Evolutionary conservation across 1,140 invertebrate genomes (phyloP).

Genomic region (Lasioglossum albipes): DNA sequence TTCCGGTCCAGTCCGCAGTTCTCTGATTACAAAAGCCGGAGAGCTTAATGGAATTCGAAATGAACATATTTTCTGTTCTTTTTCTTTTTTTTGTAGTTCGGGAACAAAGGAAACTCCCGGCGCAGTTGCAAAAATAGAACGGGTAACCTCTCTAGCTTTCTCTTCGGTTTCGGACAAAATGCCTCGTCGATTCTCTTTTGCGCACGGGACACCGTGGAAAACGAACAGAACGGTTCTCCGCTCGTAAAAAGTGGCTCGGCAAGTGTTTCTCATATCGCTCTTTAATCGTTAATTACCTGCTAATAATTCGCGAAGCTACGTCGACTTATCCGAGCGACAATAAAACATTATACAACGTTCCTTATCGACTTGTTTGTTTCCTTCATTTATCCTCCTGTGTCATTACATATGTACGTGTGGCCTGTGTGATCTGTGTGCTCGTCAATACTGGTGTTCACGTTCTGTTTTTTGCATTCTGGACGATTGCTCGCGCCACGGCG

Average conservation of each 20-base stretch:
- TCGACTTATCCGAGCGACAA: constrained; percentile 56
- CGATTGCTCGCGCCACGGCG: neutral
- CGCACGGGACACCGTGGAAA: neutral
- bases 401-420: constrained; percentile 9
- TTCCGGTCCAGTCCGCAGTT: neutral
- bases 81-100: neutral
- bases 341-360: constrained; percentile 58
- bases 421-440: neutral
- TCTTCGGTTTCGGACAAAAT: neutral
- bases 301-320: constrained; percentile 28
- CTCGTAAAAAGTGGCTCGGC: constrained; percentile 24
- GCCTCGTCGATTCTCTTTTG: too few relatives aligned
- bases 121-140: neutral
- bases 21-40: neutral
- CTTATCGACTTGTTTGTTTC: constrained; percentile 26
- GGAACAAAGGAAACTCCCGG: too few relatives aligned
- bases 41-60: neutral
- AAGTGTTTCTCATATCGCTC: constrained; percentile 22
- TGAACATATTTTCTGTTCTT: neutral
- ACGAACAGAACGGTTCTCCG: neutral
- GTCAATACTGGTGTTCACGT: constrained; percentile 15
- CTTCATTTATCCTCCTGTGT: neutral
- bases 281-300: constrained; percentile 15
- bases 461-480: neutral
- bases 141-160: neutral